A percentile compares a stretch with the other conserved stretches of the same genome.
Evolutionary conservation across 2,888 invertebrate genomes (phyloP).

Genomic region (Endotricha flammealis): DNA sequence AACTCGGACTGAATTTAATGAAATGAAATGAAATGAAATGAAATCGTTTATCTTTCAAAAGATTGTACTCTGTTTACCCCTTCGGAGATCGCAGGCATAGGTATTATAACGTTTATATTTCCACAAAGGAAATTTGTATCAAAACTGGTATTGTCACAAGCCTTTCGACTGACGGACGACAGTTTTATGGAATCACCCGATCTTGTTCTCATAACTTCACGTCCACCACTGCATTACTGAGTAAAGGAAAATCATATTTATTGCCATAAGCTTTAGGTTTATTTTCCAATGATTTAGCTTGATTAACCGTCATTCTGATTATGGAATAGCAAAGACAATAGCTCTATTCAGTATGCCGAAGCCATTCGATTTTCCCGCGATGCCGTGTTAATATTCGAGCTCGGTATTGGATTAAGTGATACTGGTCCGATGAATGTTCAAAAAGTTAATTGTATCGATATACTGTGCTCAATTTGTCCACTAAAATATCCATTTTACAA

Average conservation of each 20-base stretch:
- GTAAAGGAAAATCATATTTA: slow-evolving; percentile 32
- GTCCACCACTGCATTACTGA: slow-evolving; percentile 18
- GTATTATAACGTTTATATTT: too few relatives aligned
- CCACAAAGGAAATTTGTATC: slow-evolving; percentile 50
- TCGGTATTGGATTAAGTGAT: slow-evolving; percentile 42
- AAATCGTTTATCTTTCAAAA: too few relatives aligned
- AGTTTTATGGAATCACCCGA: slow-evolving; percentile 26
- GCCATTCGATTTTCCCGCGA: slow-evolving; percentile 54
- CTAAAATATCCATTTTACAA: not conserved
- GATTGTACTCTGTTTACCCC: not conserved
- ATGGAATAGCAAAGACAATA: slow-evolving; percentile 35
- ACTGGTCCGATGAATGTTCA: slow-evolving; percentile 9
- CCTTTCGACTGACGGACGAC: slow-evolving; percentile 20
- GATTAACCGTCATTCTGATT: slow-evolving; percentile 20
- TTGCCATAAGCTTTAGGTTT: slow-evolving; percentile 24
- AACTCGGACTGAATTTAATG: too few relatives aligned
- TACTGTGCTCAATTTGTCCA: not conserved
- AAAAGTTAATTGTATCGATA: slow-evolving; percentile 6
- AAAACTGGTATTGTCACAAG: slow-evolving; percentile 49
- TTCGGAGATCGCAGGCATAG: not conserved
- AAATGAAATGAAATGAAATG: too few relatives aligned
- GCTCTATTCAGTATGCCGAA: slow-evolving; percentile 50
- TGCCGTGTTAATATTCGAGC: slow-evolving; percentile 55
- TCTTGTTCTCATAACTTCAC: slow-evolving; percentile 41
- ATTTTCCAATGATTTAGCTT: slow-evolving; percentile 22